phyloP scores from a whole-genome alignment of 2,888 invertebrate species.

The Caprella mutica region DNA sequence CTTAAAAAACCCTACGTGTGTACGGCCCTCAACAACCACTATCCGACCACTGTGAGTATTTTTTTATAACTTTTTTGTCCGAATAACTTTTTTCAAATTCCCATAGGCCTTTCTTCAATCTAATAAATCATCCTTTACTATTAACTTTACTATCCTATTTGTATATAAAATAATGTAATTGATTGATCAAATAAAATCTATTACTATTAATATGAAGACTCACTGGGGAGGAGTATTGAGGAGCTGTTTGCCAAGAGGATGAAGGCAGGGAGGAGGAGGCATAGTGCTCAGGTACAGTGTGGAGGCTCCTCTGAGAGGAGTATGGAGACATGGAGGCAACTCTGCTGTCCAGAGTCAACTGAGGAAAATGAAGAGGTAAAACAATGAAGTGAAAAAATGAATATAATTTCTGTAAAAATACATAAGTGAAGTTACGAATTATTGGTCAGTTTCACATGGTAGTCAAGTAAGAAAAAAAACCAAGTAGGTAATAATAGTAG shows the following conservation, averaged over 20 bases:
- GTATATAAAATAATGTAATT: no score
- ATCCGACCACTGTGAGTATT: no score
- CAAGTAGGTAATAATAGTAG: background rate
- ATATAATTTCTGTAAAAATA: background rate
- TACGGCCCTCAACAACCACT: no score
- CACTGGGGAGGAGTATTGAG: background rate
- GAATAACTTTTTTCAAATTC: no score
- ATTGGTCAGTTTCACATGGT: background rate
- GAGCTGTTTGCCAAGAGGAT: background rate
- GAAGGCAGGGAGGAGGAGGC: background rate
- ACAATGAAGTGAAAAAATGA: background rate
- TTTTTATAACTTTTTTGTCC: no score
- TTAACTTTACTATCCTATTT: no score
- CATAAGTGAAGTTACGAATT: background rate
- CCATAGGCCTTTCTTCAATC: no score
- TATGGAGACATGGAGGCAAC: conserved; percentile 7
- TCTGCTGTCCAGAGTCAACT: background rate
- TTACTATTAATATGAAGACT: no score
- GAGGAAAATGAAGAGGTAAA: background rate
- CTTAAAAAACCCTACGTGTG: no score
- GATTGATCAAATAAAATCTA: no score
- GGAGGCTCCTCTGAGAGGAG: conserved; percentile 27
- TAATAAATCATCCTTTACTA: no score
- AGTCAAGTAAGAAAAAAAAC: background rate
- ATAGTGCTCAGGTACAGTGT: conserved; percentile 18